Evolutionary conservation across 2,797 vertebrate species (phyloP), one percentile per base, ranked within the genome.

Genomic region (Petrocephalus schoutedeni): DNA sequence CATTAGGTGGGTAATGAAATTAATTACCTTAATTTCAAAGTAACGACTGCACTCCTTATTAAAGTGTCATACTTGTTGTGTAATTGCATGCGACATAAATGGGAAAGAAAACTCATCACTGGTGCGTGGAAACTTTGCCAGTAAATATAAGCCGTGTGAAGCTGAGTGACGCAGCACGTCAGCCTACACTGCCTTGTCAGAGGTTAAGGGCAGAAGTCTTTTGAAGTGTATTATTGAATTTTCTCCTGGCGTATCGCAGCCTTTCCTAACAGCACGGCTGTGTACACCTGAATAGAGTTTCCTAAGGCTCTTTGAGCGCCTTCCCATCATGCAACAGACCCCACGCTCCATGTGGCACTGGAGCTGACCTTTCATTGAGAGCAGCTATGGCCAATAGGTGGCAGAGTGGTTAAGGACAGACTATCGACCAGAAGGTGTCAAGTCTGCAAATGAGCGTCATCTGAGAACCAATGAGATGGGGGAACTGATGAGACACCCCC

Each of bases 131-230:
- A 88, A 85, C 53, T 89, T 21, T 45, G 84, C 28, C 45, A 89
- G 23, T 54, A 61, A 45, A 86, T 9, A 59, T n/a, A 41, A 87
- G 19, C 36, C 53, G 5, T 36, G 3, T 12, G 28, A 59, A 53
- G 14, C 51, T 86, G 45, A 9, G n/a, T 77, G 0, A 51, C 1
- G 9, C 41, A 82, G n/a, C 36, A 14, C 0, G 1, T 45, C 41
- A 77, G 36, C 51, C n/a, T 21, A 45, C 74, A 21, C 16, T 49
- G 2, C 36, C 36, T 74, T 19, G 67, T 74, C 32, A 6, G 32
- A 7, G 61, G 56, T 53, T 86, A 74, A 86, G 53, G 28, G n/a
- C 14, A 86, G 84, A 67, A 88, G 87, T 90, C 89, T 89, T 88
- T 74, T 19, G 6, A 61, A 61, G 6, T n/a, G 21, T 19, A 57